Base-by-base conservation (phyloP, 2,797 vertebrate species). In the Anas bahamensis region DNA sequence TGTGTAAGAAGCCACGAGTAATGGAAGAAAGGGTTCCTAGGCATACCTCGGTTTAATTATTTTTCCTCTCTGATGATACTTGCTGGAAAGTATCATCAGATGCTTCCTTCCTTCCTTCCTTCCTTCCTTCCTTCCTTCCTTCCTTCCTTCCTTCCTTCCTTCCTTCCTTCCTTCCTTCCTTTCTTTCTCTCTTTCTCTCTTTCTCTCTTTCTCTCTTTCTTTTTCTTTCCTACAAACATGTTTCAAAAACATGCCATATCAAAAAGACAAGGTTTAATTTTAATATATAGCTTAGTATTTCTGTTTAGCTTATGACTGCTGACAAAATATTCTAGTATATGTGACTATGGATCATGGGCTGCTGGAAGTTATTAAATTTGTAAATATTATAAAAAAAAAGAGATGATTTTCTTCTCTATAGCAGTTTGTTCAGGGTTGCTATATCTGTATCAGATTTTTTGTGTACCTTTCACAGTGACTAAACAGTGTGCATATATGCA, bases 241-340 rank as follows among this genome's bases (percentile, higher is more conserved):
- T 94, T 96, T 63, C 79, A 94, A 72, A 96, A 96, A 94, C 35
- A 74, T 28, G 28, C 33, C 69, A 33, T 39, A 84, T 64, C 33
- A 88, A 89, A 96, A 94, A 81, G 59, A 73, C 28, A 82, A 93
- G 41, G 48, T 93, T 59, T 87, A 41, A 64, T 95, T 93, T 95
- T 78, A 82, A 48, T 70, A 76, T 42, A 21, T 11, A 21, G 31
- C 46, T 86, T 79, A 83, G 9, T 86, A 88, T 84, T 72, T 90
- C 64, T 86, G 6, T 71, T 82, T 70, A 55, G 35, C 13, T 94
- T 94, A 69, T 53, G 75, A 93, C 60, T 93, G 59, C 65, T 96
- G 89, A 80, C 70, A 97, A 84, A 97, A 92, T 95, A 84, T 79
- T 94, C 59, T 88, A 52, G 22, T 31, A 31, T 73, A 59, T 29